Percentiles rank a stretch among this genome's conserved stretches.
phyloP scores from a whole-genome alignment of 2,113 vertebrate genomes.

The Pachycephala philippinensis region DNA sequence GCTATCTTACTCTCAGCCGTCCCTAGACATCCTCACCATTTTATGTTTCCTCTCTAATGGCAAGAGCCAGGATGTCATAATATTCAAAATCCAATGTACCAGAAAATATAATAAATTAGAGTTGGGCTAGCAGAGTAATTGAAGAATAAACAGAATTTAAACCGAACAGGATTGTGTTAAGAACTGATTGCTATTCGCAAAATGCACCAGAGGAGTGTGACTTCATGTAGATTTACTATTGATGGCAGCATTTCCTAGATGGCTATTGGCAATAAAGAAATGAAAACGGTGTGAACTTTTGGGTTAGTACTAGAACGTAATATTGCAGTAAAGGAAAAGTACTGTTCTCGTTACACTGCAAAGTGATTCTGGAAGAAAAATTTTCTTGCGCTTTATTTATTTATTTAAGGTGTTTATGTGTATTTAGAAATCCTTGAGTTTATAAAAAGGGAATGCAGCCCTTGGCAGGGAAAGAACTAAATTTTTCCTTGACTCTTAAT shows the following conservation, averaged over 20 bases:
- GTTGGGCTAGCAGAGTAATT: slow-evolving; percentile 45
- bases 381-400: neutral
- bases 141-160: slow-evolving; percentile 70
- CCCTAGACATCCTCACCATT: slow-evolving; percentile 20
- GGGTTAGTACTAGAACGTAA: neutral
- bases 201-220: neutral
- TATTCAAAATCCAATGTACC: slow-evolving; percentile 67
- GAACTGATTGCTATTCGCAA: slow-evolving; percentile 52
- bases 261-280: slow-evolving; percentile 41
- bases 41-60: slow-evolving; percentile 58
- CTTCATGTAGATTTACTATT: slow-evolving; percentile 53
- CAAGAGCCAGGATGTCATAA: slow-evolving; percentile 44
- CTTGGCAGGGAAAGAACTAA: neutral
- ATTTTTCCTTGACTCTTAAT: neutral
- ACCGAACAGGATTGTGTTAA: neutral
- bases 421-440: neutral
- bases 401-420: neutral
- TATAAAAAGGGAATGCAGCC: neutral
- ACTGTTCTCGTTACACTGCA: neutral
- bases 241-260: slow-evolving; percentile 30
- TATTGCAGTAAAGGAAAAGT: neutral
- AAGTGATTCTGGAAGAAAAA: neutral
- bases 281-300: neutral
- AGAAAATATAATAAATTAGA: slow-evolving; percentile 71
- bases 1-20: slow-evolving; percentile 11